These are phyloP conservation scores for Meandrusa payeni DNA, from an alignment of 2,888 invertebrate genomes.

Conservation along the genomic window DNA sequence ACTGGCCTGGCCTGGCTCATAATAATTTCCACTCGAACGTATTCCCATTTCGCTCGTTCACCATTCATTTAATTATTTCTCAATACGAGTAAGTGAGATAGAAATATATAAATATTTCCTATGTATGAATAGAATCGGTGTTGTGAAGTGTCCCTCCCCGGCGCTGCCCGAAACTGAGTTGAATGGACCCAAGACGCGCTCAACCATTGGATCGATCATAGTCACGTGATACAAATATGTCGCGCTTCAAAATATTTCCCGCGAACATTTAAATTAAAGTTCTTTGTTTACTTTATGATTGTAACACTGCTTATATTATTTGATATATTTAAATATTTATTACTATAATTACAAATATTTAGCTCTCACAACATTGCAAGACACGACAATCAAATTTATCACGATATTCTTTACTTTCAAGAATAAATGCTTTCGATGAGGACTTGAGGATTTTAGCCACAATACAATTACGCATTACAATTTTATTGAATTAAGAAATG, in stretches of 20 bases:
- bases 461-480: too few relatives aligned
- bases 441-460: too few relatives aligned
- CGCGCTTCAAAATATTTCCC: conserved; percentile 36
- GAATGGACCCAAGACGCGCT: conserved; percentile 81
- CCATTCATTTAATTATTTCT: conserved; percentile 77
- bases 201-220: conserved; percentile 79
- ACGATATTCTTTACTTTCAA: too few relatives aligned
- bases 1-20: conserved; percentile 73
- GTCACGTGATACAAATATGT: conserved; percentile 75
- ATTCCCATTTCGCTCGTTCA: conserved; percentile 72
- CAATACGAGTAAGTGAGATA: conserved; percentile 67
- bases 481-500: too few relatives aligned
- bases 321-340: neutral
- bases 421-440: too few relatives aligned
- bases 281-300: conserved; percentile 7
- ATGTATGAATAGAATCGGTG: conserved; percentile 77
- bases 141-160: conserved; percentile 73
- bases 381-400: too few relatives aligned
- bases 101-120: conserved; percentile 72
- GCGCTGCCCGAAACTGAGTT: conserved; percentile 66
- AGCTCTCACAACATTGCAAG: too few relatives aligned
- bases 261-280: conserved; percentile 47
- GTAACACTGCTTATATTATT: neutral
- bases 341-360: conserved; percentile 17
- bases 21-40: conserved; percentile 77